Conservation (phyloP, 2,888 invertebrate species). For the Macroteleia sp. region DNA sequence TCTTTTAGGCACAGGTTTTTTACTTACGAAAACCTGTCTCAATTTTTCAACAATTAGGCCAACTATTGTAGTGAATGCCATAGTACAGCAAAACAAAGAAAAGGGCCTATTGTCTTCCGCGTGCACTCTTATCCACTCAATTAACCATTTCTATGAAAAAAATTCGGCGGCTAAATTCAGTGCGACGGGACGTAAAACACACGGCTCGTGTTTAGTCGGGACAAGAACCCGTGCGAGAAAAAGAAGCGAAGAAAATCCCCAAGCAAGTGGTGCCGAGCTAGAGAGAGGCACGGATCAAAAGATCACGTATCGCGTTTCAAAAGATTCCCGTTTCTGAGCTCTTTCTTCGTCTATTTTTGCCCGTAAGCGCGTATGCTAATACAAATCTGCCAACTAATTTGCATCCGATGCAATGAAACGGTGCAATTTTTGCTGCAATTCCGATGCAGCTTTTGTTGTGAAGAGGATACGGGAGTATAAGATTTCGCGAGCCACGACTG, state of each 20-base stretch:
- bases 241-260: slow-evolving; percentile 25
- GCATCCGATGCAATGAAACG: slow-evolving; percentile 42
- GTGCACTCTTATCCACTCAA: slow-evolving; percentile 73
- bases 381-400: slow-evolving; percentile 48
- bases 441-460: slow-evolving; percentile 24
- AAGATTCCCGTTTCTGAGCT: slow-evolving; percentile 70
- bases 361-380: slow-evolving; percentile 33
- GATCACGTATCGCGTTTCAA: slow-evolving; percentile 79
- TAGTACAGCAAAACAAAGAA: neutral
- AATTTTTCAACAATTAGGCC: too few species aligned
- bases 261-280: slow-evolving; percentile 15
- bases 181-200: slow-evolving; percentile 81
- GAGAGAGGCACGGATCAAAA: slow-evolving; percentile 55
- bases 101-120: slow-evolving; percentile 5
- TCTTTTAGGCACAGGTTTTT: too few species aligned
- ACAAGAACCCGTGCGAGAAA: slow-evolving; percentile 43
- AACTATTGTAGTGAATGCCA: too few species aligned
- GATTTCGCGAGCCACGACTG: slow-evolving; percentile 78
- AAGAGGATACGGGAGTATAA: slow-evolving; percentile 70
- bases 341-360: slow-evolving; percentile 47
- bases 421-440: slow-evolving; percentile 27
- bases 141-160: slow-evolving; percentile 79
- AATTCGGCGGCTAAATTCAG: slow-evolving; percentile 78
- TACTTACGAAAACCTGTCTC: too few species aligned
- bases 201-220: slow-evolving; percentile 76